phyloP scores from a whole-genome alignment of 2,113 vertebrate genomes.

The Crotalus tigris region DNA sequence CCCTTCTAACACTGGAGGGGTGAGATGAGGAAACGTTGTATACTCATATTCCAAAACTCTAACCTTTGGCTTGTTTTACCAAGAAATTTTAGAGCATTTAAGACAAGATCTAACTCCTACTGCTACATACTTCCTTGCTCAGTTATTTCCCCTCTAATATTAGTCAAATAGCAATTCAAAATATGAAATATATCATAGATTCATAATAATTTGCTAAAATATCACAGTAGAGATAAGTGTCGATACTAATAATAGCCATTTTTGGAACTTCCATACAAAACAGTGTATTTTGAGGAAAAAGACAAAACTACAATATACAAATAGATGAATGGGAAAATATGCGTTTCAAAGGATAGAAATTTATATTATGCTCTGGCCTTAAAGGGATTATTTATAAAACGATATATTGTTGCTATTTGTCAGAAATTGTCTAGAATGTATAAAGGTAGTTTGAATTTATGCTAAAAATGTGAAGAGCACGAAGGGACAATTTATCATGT shows the following conservation, averaged over 20 bases:
- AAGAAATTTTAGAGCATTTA: background rate
- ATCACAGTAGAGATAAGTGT: background rate
- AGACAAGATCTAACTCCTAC: background rate
- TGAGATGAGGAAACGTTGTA: background rate
- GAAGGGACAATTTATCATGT: background rate
- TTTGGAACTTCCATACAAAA: background rate
- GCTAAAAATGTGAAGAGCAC: background rate
- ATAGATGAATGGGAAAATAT: no score
- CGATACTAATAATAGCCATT: background rate
- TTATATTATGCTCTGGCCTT: no score
- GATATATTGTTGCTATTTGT: no score
- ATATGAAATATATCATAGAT: no score
- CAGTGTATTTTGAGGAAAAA: background rate
- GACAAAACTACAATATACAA: background rate
- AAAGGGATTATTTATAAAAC: no score
- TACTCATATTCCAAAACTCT: background rate
- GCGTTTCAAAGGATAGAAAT: no score
- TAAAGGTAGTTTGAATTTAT: background rate
- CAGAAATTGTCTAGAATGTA: no score
- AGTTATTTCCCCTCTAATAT: background rate
- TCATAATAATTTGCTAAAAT: background rate
- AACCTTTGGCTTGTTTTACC: background rate
- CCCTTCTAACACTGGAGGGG: background rate
- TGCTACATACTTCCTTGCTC: background rate
- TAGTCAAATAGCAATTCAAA: background rate